These are phyloP conservation scores for Geothlypis trichas DNA, from an alignment of 2,113 vertebrate genomes.

Conservation along the genomic window DNA sequence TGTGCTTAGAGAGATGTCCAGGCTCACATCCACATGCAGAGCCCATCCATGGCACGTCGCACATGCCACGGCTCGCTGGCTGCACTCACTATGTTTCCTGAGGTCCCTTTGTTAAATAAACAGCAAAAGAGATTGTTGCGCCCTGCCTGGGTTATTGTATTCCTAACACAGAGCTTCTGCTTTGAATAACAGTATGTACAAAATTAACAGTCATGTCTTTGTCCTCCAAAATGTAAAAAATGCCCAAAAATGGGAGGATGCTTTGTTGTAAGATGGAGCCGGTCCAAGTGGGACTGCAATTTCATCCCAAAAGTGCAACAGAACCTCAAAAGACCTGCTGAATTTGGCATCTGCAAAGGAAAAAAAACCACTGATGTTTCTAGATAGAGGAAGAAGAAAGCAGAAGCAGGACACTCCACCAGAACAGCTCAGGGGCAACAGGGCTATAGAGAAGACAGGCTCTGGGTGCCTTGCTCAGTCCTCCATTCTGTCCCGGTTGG, in stretches of 20 bases:
- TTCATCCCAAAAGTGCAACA: neutral
- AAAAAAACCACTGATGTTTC: neutral
- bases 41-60: neutral
- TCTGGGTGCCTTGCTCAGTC: neutral
- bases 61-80: neutral
- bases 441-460: neutral
- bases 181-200: neutral
- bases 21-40: neutral
- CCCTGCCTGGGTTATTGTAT: neutral
- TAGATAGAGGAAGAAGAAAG: neutral
- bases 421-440: neutral
- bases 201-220: neutral
- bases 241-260: neutral
- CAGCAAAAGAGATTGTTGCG: neutral
- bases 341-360: neutral
- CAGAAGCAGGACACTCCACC: neutral
- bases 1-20: neutral
- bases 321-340: neutral
- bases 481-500: neutral
- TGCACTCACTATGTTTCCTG: neutral
- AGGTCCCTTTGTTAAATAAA: conserved; percentile 35
- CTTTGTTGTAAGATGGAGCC: neutral
- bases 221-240: neutral
- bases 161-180: neutral
- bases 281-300: neutral